Percentiles rank a stretch among this genome's conserved stretches.
Evolutionary conservation across 2,888 invertebrate genomes (phyloP).

Genomic region (Campaea margaritaria): DNA sequence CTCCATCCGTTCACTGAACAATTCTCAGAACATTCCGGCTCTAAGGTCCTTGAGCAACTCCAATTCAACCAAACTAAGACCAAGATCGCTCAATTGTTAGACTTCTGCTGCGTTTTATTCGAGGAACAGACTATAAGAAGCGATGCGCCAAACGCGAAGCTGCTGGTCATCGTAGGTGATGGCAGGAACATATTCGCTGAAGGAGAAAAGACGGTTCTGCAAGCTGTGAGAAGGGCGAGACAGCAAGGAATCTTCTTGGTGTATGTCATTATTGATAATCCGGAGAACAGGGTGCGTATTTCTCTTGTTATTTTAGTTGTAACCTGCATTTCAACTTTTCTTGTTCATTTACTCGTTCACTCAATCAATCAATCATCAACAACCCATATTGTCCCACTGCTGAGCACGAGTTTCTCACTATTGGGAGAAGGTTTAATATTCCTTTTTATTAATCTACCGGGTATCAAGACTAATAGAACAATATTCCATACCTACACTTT

Average conservation of each 20-base stretch:
- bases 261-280: slow-evolving; percentile 98
- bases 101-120: slow-evolving; percentile 89
- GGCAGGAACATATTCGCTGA: slow-evolving; percentile 96
- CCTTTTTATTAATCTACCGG: no score
- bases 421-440: no score
- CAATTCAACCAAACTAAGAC: slow-evolving; percentile 96
- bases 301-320: no score
- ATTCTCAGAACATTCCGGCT: slow-evolving; percentile 94
- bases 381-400: no score
- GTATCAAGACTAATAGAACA: no score
- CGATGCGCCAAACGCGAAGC: slow-evolving; percentile 89
- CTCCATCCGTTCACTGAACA: slow-evolving; percentile 95
- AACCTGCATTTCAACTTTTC: no score
- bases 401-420: no score
- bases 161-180: slow-evolving; percentile 97
- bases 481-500: no score
- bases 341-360: no score
- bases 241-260: slow-evolving; percentile 95
- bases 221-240: slow-evolving; percentile 92
- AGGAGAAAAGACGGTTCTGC: slow-evolving; percentile 90
- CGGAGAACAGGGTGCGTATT: slow-evolving; percentile 91
- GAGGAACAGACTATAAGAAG: slow-evolving; percentile 78
- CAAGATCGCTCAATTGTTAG: slow-evolving; percentile 92
- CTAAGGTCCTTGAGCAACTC: slow-evolving; percentile 91
- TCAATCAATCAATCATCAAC: no score